Conservation (phyloP, 2,113 vertebrate species). For the Leptocoma aspasia region DNA sequence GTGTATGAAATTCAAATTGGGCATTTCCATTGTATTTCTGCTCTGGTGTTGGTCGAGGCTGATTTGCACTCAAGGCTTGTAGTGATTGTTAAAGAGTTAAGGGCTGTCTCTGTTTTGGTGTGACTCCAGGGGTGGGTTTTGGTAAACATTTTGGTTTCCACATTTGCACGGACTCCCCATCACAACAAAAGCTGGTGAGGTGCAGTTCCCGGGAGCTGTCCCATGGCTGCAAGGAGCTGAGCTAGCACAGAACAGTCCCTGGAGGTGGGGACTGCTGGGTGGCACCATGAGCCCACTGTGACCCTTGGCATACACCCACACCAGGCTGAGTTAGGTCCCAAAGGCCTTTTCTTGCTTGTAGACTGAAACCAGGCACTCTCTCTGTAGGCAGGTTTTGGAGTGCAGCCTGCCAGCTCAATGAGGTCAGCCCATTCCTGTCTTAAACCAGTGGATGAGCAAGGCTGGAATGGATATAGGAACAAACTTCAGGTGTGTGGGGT, state of each 20-base stretch:
- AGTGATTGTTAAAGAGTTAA: background rate
- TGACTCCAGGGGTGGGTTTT: background rate
- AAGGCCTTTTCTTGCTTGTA: background rate
- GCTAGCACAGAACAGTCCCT: background rate
- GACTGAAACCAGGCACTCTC: background rate
- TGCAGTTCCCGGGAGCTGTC: accelerated
- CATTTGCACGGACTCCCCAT: background rate
- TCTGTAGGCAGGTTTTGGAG: background rate
- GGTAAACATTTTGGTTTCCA: background rate
- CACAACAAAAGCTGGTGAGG: background rate
- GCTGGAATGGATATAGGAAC: background rate
- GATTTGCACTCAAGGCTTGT: background rate
- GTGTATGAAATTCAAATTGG: background rate
- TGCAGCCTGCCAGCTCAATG: accelerated
- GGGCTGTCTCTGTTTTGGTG: background rate
- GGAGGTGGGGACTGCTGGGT: background rate
- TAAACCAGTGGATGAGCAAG: accelerated
- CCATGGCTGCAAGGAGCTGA: accelerated
- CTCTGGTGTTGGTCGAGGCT: background rate
- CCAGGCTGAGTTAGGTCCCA: too few relatives aligned
- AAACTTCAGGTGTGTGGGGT: background rate
- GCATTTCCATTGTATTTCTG: background rate
- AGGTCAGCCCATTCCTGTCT: background rate
- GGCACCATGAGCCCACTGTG: background rate
- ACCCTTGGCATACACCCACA: accelerated